Conservation (phyloP, 2,797 vertebrate species). For the Enteromius anoplus region DNA sequence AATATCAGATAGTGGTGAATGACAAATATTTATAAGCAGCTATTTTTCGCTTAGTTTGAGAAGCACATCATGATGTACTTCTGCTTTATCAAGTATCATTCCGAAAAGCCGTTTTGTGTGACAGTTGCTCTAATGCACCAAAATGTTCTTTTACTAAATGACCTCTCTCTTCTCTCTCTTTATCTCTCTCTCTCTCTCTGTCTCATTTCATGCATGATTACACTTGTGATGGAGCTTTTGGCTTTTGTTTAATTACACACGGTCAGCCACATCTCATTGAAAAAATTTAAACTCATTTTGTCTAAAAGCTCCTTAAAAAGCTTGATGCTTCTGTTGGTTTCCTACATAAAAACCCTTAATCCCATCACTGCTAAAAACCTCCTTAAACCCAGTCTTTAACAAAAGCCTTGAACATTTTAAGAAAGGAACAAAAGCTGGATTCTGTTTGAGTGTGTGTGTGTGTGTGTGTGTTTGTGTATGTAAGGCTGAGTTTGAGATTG, state of each 20-base stretch:
- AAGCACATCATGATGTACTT: not conserved
- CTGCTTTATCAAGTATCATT: slow-evolving; percentile 19
- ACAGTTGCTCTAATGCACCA: slow-evolving; percentile 23
- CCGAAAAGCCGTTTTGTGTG: not conserved
- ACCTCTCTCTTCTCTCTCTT: slow-evolving; percentile 29
- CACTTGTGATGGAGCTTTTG: slow-evolving; percentile 45
- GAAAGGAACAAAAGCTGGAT: slow-evolving; percentile 40
- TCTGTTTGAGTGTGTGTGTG: not conserved
- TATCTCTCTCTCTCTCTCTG: slow-evolving; percentile 12
- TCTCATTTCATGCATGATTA: slow-evolving; percentile 49
- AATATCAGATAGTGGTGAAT: not conserved
- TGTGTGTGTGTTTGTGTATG: slow-evolving; percentile 17
- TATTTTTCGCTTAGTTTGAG: not conserved
- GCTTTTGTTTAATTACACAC: slow-evolving; percentile 50
- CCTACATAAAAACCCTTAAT: slow-evolving; percentile 39
- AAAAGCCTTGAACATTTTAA: slow-evolving; percentile 37
- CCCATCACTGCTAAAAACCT: slow-evolving; percentile 43
- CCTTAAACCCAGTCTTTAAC: slow-evolving; percentile 37
- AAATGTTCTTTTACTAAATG: slow-evolving; percentile 37
- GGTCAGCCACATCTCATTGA: slow-evolving; percentile 55
- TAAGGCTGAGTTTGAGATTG: slow-evolving; percentile 43
- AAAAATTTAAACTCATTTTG: slow-evolving; percentile 48
- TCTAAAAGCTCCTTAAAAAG: slow-evolving; percentile 53
- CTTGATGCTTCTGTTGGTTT: slow-evolving; percentile 40
- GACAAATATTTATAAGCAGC: not conserved